Evolutionary conservation across 2,113 vertebrate species (phyloP).

Genomic region (Stigmatopora argus): DNA sequence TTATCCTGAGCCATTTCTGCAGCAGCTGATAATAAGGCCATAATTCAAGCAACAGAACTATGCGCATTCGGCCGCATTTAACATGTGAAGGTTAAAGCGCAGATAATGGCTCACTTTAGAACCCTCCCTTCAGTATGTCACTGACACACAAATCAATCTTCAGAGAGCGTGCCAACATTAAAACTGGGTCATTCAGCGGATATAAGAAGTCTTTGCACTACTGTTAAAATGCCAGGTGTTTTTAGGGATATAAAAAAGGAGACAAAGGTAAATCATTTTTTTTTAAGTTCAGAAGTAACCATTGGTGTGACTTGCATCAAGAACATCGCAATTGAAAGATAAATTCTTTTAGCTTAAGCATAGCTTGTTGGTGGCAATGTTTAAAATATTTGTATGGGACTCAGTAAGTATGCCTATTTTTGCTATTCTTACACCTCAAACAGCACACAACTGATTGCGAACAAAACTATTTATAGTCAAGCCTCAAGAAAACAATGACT

Average conservation of each 20-base stretch:
- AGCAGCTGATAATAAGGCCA: slow-evolving; percentile 60
- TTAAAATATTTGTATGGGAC: too few relatives aligned
- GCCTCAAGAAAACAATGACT: too few relatives aligned
- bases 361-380: not conserved
- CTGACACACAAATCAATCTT: slow-evolving; percentile 61
- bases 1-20: slow-evolving; percentile 47
- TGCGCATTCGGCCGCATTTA: slow-evolving; percentile 49
- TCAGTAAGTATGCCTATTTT: too few relatives aligned
- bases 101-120: slow-evolving; percentile 48
- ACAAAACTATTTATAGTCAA: too few relatives aligned
- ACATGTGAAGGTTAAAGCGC: slow-evolving; percentile 65
- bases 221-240: not conserved
- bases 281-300: not conserved
- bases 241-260: not conserved
- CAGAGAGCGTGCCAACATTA: slow-evolving; percentile 36
- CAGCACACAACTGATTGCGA: too few relatives aligned
- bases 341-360: not conserved
- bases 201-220: not conserved
- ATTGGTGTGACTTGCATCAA: not conserved
- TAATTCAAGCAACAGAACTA: slow-evolving; percentile 53
- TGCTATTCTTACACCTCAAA: too few relatives aligned
- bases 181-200: slow-evolving; percentile 50
- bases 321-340: not conserved
- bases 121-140: slow-evolving; percentile 25
- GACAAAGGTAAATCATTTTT: not conserved